Base-by-base conservation (phyloP, 2,113 vertebrate genomes). In the Heteronetta atricapilla region DNA sequence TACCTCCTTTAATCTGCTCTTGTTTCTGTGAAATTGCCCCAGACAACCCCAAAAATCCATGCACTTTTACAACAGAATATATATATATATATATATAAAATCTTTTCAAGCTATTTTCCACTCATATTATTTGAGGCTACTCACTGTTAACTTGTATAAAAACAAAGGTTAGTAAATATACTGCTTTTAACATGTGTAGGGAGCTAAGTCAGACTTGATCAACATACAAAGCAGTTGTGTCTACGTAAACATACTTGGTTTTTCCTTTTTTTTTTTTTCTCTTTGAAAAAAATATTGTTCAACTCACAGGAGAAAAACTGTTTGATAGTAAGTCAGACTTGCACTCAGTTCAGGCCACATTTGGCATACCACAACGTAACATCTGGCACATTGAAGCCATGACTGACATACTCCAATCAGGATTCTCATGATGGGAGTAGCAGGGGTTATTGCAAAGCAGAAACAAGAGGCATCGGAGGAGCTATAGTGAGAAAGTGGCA, bases 11-110 rank as follows among this genome's bases (percentile, higher is more conserved):
- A 94, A 95, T 96, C 93, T 93, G 80, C 62, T 90, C 86, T 95
- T 96, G 86, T 96, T 90, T 94, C 94, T 94, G 93, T 90, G 82
- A 97, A 95, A 95, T 93, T 94, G 78, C 76, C 90, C 86, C 58
- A 82, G 89, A 96, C 76, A 95, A 88, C 64, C 58, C 78, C 46
- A 8, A 88, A 95, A 94, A 96, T 85, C 87, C 74, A 88, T 60
- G 72, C 0, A 3, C 15, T 83, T 82, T 92, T 73, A 88, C 36
- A 77, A 88, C 13, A 60, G 48, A 46, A 46, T 9, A 38, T 38
- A 38, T 11, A 52, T n/a, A n/a, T n/a, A n/a, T n/a, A 58, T 78
- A 69, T 11, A 40, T 53, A 83, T 66, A 48, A 33, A 88, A 66
- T 74, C 19, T 91, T 91, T 84, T 87, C 74, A 73, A 82, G 83